Evolutionary conservation across 2,888 invertebrate species (phyloP).

Genomic region (Liodrosophila aerea): DNA sequence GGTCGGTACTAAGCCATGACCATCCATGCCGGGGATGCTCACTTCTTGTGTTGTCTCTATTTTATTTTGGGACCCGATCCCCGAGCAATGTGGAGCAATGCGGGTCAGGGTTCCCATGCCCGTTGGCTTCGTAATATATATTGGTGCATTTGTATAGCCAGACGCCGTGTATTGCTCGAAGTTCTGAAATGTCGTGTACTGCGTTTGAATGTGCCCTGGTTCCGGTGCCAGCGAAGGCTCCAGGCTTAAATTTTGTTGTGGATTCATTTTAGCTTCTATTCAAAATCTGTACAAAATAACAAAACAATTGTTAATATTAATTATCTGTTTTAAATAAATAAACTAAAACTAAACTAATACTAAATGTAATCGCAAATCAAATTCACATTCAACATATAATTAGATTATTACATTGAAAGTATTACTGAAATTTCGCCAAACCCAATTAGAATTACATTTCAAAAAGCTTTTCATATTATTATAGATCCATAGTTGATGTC

Average conservation of each 20-base stretch:
- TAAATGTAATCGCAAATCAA: too few relatives aligned
- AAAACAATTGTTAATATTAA: background rate
- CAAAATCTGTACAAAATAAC: constrained; percentile 29
- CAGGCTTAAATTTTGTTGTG: constrained; percentile 63
- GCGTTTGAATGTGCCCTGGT: constrained; percentile 67
- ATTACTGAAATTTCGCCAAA: too few relatives aligned
- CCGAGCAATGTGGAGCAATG: constrained; percentile 61
- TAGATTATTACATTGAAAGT: too few relatives aligned
- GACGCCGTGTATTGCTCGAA: constrained; percentile 69
- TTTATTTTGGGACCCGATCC: constrained; percentile 70
- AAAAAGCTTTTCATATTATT: too few relatives aligned
- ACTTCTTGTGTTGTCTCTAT: constrained; percentile 69
- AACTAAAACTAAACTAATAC: too few relatives aligned
- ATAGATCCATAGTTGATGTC: too few relatives aligned
- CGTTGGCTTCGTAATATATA: constrained; percentile 75
- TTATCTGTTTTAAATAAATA: too few relatives aligned
- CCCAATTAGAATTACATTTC: too few relatives aligned
- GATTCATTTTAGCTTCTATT: constrained; percentile 56
- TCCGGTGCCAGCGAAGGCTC: constrained; percentile 66
- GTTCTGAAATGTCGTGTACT: constrained; percentile 71
- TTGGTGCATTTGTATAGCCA: constrained; percentile 73
- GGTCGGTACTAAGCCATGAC: constrained; percentile 67
- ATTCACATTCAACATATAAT: too few relatives aligned
- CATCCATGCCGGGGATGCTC: constrained; percentile 72
- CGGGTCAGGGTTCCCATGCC: constrained; percentile 65